Percentiles rank a stretch among this genome's conserved stretches.
Conservation (phyloP, 2,113 vertebrate genomes). For the Sebastes fasciatus region DNA sequence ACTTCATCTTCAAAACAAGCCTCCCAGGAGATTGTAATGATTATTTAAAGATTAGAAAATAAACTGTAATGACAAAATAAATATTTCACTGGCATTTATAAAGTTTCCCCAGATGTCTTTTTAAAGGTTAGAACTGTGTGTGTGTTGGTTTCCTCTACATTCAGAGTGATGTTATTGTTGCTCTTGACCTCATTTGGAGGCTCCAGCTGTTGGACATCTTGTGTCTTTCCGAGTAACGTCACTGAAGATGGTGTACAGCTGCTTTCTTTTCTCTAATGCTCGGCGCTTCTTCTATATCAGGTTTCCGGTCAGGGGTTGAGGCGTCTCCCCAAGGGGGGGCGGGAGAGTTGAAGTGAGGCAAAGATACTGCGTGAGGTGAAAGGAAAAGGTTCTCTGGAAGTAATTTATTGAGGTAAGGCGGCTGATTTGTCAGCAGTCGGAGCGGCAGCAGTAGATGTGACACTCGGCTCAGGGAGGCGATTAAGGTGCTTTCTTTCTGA, state of each 20-base stretch:
- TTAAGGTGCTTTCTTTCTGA: neutral
- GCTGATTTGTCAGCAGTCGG: neutral
- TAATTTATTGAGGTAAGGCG: neutral
- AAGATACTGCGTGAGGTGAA: neutral
- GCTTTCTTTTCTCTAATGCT: neutral
- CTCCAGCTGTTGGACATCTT: neutral
- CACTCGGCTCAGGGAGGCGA: neutral
- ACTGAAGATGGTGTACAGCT: neutral
- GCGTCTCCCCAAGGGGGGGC: neutral
- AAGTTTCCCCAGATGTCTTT: neutral
- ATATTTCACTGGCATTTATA: slow-evolving; percentile 19
- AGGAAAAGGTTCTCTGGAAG: neutral
- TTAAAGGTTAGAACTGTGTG: slow-evolving; percentile 22
- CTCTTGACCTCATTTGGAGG: no score
- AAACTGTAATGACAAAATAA: slow-evolving; percentile 30
- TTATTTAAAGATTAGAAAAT: slow-evolving; percentile 26
- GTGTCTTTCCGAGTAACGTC: neutral
- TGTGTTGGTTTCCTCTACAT: neutral
- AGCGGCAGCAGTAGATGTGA: neutral
- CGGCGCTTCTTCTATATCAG: neutral
- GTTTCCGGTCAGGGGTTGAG: neutral
- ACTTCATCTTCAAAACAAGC: neutral
- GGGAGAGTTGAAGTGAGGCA: neutral
- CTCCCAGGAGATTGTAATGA: neutral
- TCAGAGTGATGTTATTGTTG: no score